A percentile compares a stretch with the other conserved stretches of the same genome.
Conservation (phyloP, 2,797 vertebrate genomes). For the Coregonus ussuriensis region DNA sequence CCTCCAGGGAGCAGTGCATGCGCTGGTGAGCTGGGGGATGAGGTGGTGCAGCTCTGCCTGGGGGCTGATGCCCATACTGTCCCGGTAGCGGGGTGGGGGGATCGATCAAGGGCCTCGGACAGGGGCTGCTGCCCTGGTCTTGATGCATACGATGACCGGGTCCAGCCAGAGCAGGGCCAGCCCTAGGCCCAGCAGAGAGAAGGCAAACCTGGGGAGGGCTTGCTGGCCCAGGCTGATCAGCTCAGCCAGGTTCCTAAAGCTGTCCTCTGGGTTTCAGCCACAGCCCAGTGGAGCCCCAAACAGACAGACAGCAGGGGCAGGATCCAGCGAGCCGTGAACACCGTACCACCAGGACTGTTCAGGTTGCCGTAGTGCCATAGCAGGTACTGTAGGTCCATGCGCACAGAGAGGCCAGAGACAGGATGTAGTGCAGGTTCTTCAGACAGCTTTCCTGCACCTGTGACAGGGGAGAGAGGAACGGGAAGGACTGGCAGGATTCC, state of each 20-base stretch:
- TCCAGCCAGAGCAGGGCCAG: slow-evolving; percentile 83
- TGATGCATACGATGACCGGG: slow-evolving; percentile 87
- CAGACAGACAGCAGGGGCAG: slow-evolving; percentile 83
- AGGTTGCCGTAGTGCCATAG: slow-evolving; percentile 91
- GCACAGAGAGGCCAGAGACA: slow-evolving; percentile 81
- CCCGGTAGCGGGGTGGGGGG: slow-evolving; percentile 81
- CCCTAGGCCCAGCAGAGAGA: slow-evolving; percentile 76
- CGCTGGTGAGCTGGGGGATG: slow-evolving; percentile 94
- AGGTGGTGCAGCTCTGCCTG: slow-evolving; percentile 89
- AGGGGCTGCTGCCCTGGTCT: slow-evolving; percentile 62
- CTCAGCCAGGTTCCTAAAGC: slow-evolving; percentile 75
- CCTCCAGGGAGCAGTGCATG: slow-evolving; percentile 88
- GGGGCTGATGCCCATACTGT: slow-evolving; percentile 83
- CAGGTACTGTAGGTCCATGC: slow-evolving; percentile 82
- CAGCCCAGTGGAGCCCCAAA: slow-evolving; percentile 88
- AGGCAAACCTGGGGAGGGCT: slow-evolving; percentile 81
- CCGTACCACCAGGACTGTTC: slow-evolving; percentile 78
- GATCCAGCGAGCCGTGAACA: slow-evolving; percentile 87
- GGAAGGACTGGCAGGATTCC: slow-evolving; percentile 85
- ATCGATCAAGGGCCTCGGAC: slow-evolving; percentile 51
- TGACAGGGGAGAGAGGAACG: slow-evolving; percentile 85
- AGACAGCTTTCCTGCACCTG: slow-evolving; percentile 81
- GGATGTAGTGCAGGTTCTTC: slow-evolving; percentile 89
- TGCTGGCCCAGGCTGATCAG: slow-evolving; percentile 82
- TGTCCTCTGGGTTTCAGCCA: slow-evolving; percentile 86